Base-by-base conservation (phyloP, 2,113 vertebrate species). In the Turdus rufiventris region DNA sequence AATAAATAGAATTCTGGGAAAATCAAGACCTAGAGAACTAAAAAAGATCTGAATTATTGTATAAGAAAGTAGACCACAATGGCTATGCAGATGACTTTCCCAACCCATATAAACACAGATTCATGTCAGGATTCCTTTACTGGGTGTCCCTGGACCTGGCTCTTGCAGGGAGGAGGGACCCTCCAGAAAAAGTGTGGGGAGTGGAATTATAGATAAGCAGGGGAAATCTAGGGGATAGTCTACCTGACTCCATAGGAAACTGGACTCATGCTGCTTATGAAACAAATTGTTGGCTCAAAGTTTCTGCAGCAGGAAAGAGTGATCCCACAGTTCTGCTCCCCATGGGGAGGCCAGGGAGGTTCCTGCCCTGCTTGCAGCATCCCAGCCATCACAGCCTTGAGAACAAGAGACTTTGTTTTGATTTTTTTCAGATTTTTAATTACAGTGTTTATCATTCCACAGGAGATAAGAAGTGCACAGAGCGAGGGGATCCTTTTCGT, bases 381-480 rank as follows among this genome's bases (percentile, higher is more conserved):
- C 45, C 19, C 26, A 79, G 43, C 12, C 57, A 54, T n/a, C 33
- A 74, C 18, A 91, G 23, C 23, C 24, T 38, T 77, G 56, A 72
- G 88, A 85, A 91, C 76, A 83, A 77, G 34, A 70, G 12, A 31
- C 13, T 68, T 85, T 86, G 81, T 74, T 94, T 85, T 88, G n/a
- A 60, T 57, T 86, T 88, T 92, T 85, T 86, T 18, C 28, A 62
- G 31, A 48, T 88, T 91, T 95, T 93, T 90, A 93, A 88, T 90
- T 90, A 45, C 82, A 88, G 13, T 82, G 75, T 85, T 96, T 85
- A 74, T 71, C 81, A 83, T 95, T 94, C 72, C 76, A 77, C 51
- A 50, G 34, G 20, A 92, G 74, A 88, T 68, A 78, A 85, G 87
- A 26, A 9, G 2, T 36, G 26, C 48, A 33, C 10, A 63, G 29